Base-by-base conservation (phyloP, 2,797 vertebrate species). In the Orientallactaga sibirica region DNA sequence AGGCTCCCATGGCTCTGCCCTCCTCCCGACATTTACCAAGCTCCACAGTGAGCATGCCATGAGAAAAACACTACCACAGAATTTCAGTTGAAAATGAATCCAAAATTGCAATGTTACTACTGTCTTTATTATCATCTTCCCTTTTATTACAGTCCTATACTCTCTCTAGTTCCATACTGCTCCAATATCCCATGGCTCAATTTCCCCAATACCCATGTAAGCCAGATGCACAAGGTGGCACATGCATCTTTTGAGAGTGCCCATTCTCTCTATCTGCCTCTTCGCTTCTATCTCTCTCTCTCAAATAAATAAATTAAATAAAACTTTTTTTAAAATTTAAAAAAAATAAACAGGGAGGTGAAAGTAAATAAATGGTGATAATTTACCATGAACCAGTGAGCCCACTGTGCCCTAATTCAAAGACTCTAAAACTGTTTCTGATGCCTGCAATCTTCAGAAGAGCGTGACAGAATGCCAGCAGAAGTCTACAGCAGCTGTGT, bases 171-270 rank as follows among this genome's bases (percentile, higher is more conserved):
- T 68, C 55, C 68, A 83, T 18, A 77, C 9, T 19, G 11, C 41
- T 79, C n/a, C 55, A 86, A 88, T 88, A 77, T 90, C 85, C 33
- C 84, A 19, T n/a, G n/a, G n/a, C n/a, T n/a, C n/a, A n/a, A n/a
- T n/a, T n/a, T n/a, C n/a, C n/a, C n/a, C n/a, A n/a, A n/a, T n/a
- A n/a, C n/a, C n/a, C n/a, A n/a, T n/a, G n/a, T n/a, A n/a, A n/a
- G n/a, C n/a, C n/a, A n/a, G n/a, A n/a, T n/a, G n/a, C n/a, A n/a
- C n/a, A n/a, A n/a, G n/a, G n/a, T n/a, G n/a, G n/a, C n/a, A n/a
- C n/a, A n/a, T n/a, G n/a, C n/a, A n/a, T n/a, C n/a, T n/a, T n/a
- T n/a, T n/a, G n/a, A n/a, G n/a, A n/a, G n/a, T n/a, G n/a, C n/a
- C n/a, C n/a, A n/a, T n/a, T n/a, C n/a, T n/a, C n/a, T n/a, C n/a